These are phyloP conservation scores for Megaleporinus macrocephalus DNA, from an alignment of 2,113 vertebrate genomes.

Conservation along the genomic window DNA sequence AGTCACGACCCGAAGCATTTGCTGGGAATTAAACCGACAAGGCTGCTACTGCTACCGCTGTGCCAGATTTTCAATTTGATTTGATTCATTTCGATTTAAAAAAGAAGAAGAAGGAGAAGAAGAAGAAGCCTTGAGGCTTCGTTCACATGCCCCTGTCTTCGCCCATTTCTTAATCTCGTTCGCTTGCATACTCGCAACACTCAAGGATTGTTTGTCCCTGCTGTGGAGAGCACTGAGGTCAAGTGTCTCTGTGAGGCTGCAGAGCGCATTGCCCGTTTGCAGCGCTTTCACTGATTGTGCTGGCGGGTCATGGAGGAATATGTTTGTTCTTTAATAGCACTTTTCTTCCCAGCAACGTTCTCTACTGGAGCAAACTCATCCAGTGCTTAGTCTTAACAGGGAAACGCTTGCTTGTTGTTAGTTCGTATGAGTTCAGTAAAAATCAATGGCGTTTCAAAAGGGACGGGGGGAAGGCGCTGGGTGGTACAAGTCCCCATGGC, in stretches of 20 bases:
- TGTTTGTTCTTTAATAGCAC: background rate
- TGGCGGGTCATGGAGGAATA: background rate
- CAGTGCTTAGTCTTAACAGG: background rate
- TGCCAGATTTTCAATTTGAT: constrained; percentile 29
- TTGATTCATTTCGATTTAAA: constrained; percentile 6
- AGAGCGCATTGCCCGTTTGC: too few species aligned
- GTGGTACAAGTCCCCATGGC: too few species aligned
- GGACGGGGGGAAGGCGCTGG: too few species aligned
- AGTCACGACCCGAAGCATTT: background rate
- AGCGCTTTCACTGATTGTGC: too few species aligned
- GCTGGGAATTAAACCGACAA: constrained; percentile 33
- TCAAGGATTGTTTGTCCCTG: background rate
- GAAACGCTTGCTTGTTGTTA: background rate
- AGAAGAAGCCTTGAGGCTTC: background rate
- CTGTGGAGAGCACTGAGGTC: background rate
- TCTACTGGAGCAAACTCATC: background rate
- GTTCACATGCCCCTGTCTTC: background rate
- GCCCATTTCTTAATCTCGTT: background rate
- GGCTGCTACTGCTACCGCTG: background rate
- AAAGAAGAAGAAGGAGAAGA: too few species aligned
- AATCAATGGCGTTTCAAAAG: too few species aligned
- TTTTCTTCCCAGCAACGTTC: too few species aligned
- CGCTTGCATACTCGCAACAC: background rate
- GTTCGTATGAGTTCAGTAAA: too few species aligned
- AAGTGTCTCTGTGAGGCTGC: background rate